Conservation (phyloP, 2,888 invertebrate genomes). For the Priocnemis perturbator region DNA sequence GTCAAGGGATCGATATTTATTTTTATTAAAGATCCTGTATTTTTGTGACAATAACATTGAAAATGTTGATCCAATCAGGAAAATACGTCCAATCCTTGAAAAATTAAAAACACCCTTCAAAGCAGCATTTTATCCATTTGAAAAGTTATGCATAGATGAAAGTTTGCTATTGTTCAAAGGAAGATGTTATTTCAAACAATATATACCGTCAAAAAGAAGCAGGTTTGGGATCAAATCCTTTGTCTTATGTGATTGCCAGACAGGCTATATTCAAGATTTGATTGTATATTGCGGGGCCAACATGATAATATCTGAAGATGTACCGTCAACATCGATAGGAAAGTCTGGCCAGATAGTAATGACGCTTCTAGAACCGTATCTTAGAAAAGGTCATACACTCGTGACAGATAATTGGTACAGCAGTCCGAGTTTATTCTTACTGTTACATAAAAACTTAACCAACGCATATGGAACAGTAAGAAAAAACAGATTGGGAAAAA, state of each 20-base stretch:
- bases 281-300: constrained; percentile 20
- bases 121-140: constrained; percentile 6
- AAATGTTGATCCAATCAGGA: constrained; percentile 2
- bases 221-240: constrained; percentile 24
- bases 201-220: constrained; percentile 8
- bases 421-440: constrained; percentile 16
- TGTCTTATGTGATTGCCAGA: constrained; percentile 22
- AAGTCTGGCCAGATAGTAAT: constrained; percentile 26
- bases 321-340: constrained; percentile 19
- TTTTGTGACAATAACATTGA: constrained; percentile 13
- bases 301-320: constrained; percentile 23
- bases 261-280: constrained; percentile 23
- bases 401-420: constrained; percentile 19
- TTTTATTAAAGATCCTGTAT: constrained; percentile 28
- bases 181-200: constrained; percentile 13
- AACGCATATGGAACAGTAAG: constrained; percentile 22
- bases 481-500: constrained; percentile 16
- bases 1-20: constrained; percentile 25
- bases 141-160: constrained; percentile 22
- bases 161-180: constrained; percentile 7
- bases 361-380: constrained; percentile 20
- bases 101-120: constrained; percentile 3
- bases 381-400: constrained; percentile 20
- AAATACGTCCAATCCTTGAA: constrained; percentile 6
- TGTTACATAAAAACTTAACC: constrained; percentile 23